A percentile compares a stretch with the other conserved stretches of the same genome.
Conservation (phyloP, 2,113 vertebrate species). For the Xenotilapia flavipinnis region DNA sequence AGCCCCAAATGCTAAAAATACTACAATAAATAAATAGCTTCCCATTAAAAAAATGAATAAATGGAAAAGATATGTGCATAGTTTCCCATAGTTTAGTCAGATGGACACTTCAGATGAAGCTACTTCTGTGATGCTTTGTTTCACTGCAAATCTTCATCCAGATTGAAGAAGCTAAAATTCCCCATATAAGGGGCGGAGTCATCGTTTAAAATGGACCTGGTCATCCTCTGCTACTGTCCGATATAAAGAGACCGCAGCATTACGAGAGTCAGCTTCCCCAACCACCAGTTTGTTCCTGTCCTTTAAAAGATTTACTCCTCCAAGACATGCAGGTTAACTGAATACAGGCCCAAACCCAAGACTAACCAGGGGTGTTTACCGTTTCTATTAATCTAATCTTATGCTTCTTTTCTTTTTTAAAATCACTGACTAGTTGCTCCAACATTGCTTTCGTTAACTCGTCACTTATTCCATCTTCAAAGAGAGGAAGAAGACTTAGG, state of each 20-base stretch:
- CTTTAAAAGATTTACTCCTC: neutral
- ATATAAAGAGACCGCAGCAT: neutral
- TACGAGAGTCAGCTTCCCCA: neutral
- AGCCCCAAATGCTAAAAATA: neutral
- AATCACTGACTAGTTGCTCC: neutral
- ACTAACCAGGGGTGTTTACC: neutral
- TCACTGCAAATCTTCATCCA: neutral
- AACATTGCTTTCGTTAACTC: neutral
- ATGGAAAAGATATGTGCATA: accelerated
- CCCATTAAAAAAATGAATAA: neutral
- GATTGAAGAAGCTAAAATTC: neutral
- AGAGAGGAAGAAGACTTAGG: neutral
- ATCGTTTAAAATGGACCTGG: accelerated
- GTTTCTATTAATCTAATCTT: neutral
- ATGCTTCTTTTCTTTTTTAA: neutral
- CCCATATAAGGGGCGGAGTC: neutral
- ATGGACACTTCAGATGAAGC: neutral
- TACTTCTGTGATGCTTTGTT: neutral
- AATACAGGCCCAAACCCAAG: neutral
- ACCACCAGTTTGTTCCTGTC: neutral
- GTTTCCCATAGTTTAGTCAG: neutral
- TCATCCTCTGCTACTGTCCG: neutral
- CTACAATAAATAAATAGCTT: neutral
- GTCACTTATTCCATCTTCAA: neutral
- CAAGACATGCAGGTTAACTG: neutral